A percentile compares a stretch with the other conserved stretches of the same genome.
phyloP scores from a whole-genome alignment of 2,113 vertebrate genomes.

The Trichomycterus rosablanca region DNA sequence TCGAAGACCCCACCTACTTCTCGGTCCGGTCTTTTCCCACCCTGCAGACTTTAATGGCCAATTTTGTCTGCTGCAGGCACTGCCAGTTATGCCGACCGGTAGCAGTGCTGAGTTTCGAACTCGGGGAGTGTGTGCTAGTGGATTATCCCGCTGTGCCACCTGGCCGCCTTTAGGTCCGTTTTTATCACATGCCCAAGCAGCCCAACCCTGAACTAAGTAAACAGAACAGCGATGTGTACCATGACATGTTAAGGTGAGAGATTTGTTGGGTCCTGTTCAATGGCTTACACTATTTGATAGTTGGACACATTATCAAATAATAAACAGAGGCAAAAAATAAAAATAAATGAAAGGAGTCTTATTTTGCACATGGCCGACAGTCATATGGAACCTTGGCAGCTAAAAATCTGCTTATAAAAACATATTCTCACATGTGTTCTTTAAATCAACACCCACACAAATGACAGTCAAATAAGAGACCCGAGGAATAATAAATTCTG shows the following conservation, averaged over 20 bases:
- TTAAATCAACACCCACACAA: constrained; percentile 26
- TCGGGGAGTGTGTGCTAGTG: too few relatives aligned
- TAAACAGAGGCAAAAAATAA: neutral
- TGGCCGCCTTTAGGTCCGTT: too few relatives aligned
- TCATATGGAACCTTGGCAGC: neutral
- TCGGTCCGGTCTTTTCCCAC: too few relatives aligned
- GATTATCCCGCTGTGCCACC: too few relatives aligned
- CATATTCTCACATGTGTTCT: constrained; percentile 16
- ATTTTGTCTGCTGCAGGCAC: too few relatives aligned
- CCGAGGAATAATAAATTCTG: constrained; percentile 43
- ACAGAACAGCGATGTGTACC: neutral
- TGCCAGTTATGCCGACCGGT: too few relatives aligned
- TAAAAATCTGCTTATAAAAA: neutral
- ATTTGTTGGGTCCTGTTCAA: neutral
- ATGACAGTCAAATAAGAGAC: constrained; percentile 32
- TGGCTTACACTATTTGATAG: neutral
- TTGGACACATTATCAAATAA: too few relatives aligned
- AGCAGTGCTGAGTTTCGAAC: too few relatives aligned
- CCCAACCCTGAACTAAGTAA: neutral
- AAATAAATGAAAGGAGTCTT: constrained; percentile 9
- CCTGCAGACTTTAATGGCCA: too few relatives aligned
- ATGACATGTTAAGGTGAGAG: neutral
- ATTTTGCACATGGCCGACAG: constrained; percentile 8
- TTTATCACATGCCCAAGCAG: neutral
- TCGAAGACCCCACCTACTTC: too few relatives aligned